Base-by-base conservation (phyloP, 2,888 invertebrate genomes). In the Campaea margaritaria region DNA sequence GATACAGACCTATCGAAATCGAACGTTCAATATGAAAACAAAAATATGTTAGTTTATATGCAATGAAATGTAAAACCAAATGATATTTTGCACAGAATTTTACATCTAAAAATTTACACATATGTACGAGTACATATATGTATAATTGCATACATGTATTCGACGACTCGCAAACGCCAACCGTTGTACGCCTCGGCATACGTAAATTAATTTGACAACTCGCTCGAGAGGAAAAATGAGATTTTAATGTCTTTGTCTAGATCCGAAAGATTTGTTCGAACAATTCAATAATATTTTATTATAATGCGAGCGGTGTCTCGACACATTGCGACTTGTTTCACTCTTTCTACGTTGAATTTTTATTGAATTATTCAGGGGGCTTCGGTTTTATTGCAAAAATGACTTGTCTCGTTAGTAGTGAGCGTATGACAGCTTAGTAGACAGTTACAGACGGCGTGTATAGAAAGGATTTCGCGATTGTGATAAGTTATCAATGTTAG, bases 281-380 rank as follows among this genome's bases (percentile, higher is more conserved):
- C 51, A 79, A 75, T 79, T 78, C 81, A 81, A 81, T n/a, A n/a
- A n/a, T 69, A 69, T 87, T 81, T 86, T 84, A 87, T 84, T 85
- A 84, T 86, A 87, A 88, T 87, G 79, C 75, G 76, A 71, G 71
- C 74, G 72, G 62, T 76, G 85, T 86, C 87, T 80, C 79, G 86
- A 83, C 84, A 83, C 76, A 82, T 83, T 72, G 79, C 75, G 76
- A 81, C 78, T 82, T 84, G 81, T 86, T 84, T 84, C 83, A 85
- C 61, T 81, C 81, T 70, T 71, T 77, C 80, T 74, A 77, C 75
- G 85, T 86, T 85, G 78, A 80, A 83, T 86, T 86, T 85, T 88
- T 83, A 83, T 84, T 90, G 91, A 90, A 91, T 90, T 86, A 89
- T 90, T 87, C 89, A 88, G 73, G 78, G 74, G 72, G 70, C 78